phyloP scores from a whole-genome alignment of 2,888 invertebrate species.

The Melolontha melolontha region DNA sequence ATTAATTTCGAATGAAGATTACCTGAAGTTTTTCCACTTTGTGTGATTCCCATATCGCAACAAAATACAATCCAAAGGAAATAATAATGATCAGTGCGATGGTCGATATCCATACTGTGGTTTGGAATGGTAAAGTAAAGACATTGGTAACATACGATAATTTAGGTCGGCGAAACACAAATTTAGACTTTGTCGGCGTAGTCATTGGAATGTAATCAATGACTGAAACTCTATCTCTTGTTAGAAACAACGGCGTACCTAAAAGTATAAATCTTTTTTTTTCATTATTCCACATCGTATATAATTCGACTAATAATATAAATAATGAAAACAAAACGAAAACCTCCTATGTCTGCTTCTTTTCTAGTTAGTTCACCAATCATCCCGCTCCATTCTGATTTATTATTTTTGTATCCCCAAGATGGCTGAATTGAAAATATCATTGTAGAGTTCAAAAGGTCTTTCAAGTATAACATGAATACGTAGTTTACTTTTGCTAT shows the following conservation, averaged over 20 bases:
- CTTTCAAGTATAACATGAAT: conserved; percentile 70
- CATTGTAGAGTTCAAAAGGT: conserved; percentile 71
- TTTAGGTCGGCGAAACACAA: conserved; percentile 80
- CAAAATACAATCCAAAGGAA: conserved; percentile 61
- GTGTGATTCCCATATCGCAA: conserved; percentile 65
- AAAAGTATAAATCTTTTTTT: conserved; percentile 47
- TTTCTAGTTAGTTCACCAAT: conserved; percentile 71
- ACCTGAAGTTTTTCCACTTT: conserved; percentile 41
- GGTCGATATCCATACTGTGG: conserved; percentile 74
- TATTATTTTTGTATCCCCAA: conserved; percentile 73
- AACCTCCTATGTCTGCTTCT: conserved; percentile 74
- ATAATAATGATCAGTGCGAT: conserved; percentile 66
- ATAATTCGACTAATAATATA: background rate
- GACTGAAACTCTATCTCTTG: conserved; percentile 71
- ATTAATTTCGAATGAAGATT: background rate
- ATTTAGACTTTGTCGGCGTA: conserved; percentile 75
- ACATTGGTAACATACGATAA: conserved; percentile 78
- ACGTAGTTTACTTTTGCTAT: conserved; percentile 75
- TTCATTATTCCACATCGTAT: no score
- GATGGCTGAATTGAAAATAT: conserved; percentile 68
- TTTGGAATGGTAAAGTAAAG: conserved; percentile 76
- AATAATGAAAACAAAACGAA: background rate
- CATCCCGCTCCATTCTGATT: conserved; percentile 74
- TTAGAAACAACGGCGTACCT: conserved; percentile 76
- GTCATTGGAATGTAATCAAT: conserved; percentile 78